Evolutionary conservation across 2,113 vertebrate species (phyloP).

Genomic region (Oreotragus oreotragus): DNA sequence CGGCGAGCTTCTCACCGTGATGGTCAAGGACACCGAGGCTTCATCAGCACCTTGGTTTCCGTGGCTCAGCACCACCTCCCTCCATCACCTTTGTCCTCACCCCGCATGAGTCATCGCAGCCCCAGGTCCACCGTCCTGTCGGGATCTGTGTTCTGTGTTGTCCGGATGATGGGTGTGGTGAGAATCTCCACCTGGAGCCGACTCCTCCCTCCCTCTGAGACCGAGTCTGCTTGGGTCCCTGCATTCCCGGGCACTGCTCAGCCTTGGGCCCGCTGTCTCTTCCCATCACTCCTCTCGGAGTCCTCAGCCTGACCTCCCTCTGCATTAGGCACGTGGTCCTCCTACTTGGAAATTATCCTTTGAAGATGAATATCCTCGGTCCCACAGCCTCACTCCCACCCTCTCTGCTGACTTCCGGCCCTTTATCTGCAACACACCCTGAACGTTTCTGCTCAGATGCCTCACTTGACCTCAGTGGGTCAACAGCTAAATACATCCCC

Average conservation of each 20-base stretch:
- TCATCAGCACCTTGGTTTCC: background rate
- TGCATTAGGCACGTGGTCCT: no score
- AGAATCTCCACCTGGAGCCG: fast-evolving
- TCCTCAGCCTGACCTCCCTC: background rate
- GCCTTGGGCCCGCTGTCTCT: fast-evolving
- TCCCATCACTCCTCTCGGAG: fast-evolving
- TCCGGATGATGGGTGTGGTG: fast-evolving
- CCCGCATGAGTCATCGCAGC: fast-evolving
- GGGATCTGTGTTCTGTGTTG: background rate
- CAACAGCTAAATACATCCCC: background rate
- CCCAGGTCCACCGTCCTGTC: fast-evolving
- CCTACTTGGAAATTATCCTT: no score
- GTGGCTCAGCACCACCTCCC: background rate
- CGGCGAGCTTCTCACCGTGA: fast-evolving
- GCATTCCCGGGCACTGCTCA: background rate
- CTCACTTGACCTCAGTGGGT: fast-evolving
- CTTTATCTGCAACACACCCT: fast-evolving
- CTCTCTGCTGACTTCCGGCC: background rate
- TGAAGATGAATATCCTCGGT: fast-evolving
- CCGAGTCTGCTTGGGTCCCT: background rate
- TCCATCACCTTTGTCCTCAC: fast-evolving
- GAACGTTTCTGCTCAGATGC: fast-evolving
- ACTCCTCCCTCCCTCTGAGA: no score
- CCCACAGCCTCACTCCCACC: fast-evolving
- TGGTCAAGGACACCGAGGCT: fast-evolving